These are phyloP conservation scores for Megaceryle maxima DNA, from an alignment of 2,113 vertebrate genomes.

Conservation along the genomic window DNA sequence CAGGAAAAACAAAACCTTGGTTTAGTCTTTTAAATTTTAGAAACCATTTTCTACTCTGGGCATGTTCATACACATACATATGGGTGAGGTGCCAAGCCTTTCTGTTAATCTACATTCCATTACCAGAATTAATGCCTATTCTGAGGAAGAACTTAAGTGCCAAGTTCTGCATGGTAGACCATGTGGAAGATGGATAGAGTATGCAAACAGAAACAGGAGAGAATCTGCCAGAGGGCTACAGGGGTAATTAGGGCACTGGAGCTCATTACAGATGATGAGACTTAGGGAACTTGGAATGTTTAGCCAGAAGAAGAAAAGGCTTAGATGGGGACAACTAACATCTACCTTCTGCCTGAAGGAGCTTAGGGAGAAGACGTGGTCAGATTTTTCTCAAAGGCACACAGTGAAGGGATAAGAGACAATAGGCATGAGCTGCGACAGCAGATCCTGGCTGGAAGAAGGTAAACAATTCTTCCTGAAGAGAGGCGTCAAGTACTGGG, in stretches of 20 bases:
- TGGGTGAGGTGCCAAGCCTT: neutral
- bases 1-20: neutral
- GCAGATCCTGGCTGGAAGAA: neutral
- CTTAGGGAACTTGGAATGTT: neutral
- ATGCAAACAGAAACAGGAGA: neutral
- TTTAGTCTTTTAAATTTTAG: neutral
- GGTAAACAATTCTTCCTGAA: neutral
- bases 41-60: neutral
- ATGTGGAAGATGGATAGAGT: neutral
- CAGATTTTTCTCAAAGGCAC: neutral
- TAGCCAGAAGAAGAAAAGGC: neutral
- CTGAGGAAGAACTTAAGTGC: neutral
- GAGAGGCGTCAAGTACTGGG: neutral
- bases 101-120: neutral
- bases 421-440: neutral
- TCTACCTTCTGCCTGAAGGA: neutral
- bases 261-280: neutral
- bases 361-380: neutral
- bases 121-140: neutral
- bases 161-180: neutral
- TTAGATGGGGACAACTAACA: neutral
- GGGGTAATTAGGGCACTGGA: neutral
- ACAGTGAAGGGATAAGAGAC: neutral
- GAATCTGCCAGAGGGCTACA: neutral
- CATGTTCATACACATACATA: rapidly evolving